phyloP scores from a whole-genome alignment of 2,113 vertebrate species.

The Lepisosteus osseus region DNA sequence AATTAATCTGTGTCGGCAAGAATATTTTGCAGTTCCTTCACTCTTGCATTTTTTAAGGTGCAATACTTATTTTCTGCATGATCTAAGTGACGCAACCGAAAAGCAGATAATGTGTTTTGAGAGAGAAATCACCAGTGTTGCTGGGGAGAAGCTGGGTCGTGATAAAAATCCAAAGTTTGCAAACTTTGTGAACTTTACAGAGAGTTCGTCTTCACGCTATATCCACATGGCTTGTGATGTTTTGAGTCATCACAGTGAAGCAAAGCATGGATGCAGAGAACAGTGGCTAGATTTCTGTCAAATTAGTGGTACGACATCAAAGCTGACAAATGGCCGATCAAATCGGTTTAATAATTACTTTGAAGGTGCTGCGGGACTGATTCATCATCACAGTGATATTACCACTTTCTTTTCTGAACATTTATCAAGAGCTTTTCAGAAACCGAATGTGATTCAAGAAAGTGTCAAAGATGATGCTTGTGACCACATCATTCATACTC shows the following conservation, averaged over 20 bases:
- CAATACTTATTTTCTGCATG: conserved; percentile 60
- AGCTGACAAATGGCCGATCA: conserved; percentile 35
- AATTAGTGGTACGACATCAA: conserved; percentile 59
- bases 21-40: conserved; percentile 29
- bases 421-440: conserved; percentile 37
- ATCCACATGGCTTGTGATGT: conserved; percentile 62
- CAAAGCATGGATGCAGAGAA: conserved; percentile 47
- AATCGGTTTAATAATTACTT: conserved; percentile 59
- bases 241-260: conserved; percentile 37
- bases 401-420: conserved; percentile 62
- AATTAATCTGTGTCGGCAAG: conserved; percentile 20
- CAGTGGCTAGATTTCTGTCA: conserved; percentile 69
- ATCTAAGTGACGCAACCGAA: conserved; percentile 52
- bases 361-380: conserved; percentile 59
- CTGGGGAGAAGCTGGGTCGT: conserved; percentile 56
- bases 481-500: conserved; percentile 56
- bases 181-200: conserved; percentile 56
- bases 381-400: conserved; percentile 64
- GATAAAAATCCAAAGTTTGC: conserved; percentile 57
- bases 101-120: conserved; percentile 58
- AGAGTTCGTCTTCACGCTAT: conserved; percentile 65
- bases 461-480: conserved; percentile 56
- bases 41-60: conserved; percentile 57
- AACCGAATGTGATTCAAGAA: conserved; percentile 58
- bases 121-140: conserved; percentile 46